phyloP scores from a whole-genome alignment of 2,888 invertebrate genomes.

The Orchesellides sinensis region DNA sequence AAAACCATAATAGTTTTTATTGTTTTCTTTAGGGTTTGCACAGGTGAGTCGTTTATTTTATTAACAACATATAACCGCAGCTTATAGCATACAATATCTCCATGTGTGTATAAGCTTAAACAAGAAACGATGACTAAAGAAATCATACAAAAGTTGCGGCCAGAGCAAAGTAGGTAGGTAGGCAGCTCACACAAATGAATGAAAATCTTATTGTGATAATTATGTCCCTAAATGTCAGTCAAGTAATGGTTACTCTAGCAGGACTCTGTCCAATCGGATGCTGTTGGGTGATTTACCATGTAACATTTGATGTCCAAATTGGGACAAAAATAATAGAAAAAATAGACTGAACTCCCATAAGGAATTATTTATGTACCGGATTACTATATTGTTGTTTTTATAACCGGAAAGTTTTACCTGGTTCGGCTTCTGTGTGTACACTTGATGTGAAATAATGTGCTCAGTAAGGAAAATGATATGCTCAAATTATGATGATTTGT shows the following conservation, averaged over 20 bases:
- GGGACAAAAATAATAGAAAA: conserved; percentile 8
- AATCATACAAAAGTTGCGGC: not conserved
- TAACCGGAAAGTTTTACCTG: conserved; percentile 17
- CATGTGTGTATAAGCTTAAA: no score
- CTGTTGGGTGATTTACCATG: not conserved
- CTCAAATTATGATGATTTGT: not conserved
- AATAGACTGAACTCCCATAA: not conserved
- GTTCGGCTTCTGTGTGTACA: not conserved
- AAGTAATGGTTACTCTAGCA: not conserved
- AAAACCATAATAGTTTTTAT: no score
- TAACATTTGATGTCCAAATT: conserved; percentile 19
- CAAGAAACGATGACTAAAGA: conserved; percentile 6
- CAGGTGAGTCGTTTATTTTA: no score
- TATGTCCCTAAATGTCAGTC: conserved; percentile 13
- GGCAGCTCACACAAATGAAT: not conserved
- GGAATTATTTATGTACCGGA: not conserved
- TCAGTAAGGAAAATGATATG: no score
- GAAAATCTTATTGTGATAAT: not conserved
- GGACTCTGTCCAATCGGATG: not conserved
- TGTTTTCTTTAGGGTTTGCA: no score
- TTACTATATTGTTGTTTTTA: not conserved
- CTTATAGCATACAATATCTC: no score
- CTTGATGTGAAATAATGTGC: no score
- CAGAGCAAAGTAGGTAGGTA: not conserved
- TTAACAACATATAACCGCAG: no score